phyloP scores from a whole-genome alignment of 2,797 vertebrate genomes.

The Nyctibius grandis region DNA sequence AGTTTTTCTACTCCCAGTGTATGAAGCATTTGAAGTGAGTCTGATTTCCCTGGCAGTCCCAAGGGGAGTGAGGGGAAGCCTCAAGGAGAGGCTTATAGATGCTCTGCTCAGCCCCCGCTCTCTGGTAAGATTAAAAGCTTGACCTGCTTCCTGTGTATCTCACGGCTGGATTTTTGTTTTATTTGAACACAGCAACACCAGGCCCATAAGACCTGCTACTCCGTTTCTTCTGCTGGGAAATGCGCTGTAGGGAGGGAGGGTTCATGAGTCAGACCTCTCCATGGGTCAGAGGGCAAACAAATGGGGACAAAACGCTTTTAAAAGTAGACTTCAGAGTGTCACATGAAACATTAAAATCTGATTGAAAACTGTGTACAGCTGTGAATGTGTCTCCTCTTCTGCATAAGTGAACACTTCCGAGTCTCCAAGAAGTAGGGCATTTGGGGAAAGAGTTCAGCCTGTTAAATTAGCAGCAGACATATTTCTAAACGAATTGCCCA shows the following conservation, averaged over 20 bases:
- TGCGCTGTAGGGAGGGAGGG: neutral
- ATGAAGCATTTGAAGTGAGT: neutral
- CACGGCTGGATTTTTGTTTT: neutral
- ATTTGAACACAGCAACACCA: neutral
- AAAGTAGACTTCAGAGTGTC: neutral
- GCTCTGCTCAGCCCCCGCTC: neutral
- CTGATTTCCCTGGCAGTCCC: constrained; percentile 19
- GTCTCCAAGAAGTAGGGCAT: neutral
- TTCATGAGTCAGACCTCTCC: neutral
- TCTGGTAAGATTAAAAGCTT: constrained; percentile 44
- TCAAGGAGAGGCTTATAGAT: constrained; percentile 40
- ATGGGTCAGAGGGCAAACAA: neutral
- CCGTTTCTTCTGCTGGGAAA: neutral
- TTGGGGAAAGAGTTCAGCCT: neutral
- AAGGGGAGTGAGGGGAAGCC: neutral
- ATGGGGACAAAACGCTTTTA: neutral
- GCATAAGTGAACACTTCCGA: rapidly evolving
- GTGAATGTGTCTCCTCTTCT: neutral
- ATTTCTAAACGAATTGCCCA: neutral
- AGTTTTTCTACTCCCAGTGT: neutral
- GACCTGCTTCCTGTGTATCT: constrained; percentile 20
- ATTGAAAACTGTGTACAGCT: neutral
- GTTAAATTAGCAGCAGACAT: neutral
- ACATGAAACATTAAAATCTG: neutral
- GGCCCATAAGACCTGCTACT: neutral